Conservation (phyloP, 2,888 invertebrate genomes). For the Nephrotoma appendiculata region DNA sequence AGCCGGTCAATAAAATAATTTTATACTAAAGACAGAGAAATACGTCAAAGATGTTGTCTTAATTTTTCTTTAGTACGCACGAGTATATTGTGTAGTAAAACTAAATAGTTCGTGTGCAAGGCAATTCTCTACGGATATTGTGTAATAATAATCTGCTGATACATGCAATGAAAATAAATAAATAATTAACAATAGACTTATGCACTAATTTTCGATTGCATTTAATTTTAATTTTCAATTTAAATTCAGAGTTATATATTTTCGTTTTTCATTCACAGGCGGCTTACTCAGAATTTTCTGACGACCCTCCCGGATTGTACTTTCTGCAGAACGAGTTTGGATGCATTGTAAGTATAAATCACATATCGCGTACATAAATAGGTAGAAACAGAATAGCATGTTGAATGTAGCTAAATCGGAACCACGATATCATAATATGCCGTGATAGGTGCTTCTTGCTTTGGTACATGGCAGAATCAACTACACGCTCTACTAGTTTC, state of each 20-base stretch:
- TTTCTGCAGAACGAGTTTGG: constrained; percentile 32
- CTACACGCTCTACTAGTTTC: too few species aligned
- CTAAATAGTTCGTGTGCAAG: too few species aligned
- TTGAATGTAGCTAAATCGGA: too few species aligned
- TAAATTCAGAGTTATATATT: background rate
- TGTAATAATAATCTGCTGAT: background rate
- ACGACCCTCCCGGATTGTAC: constrained; percentile 27
- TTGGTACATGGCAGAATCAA: too few species aligned
- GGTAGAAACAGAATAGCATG: too few species aligned
- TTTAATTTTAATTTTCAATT: background rate
- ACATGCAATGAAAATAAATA: background rate
- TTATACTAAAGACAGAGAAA: background rate
- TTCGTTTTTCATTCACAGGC: constrained; percentile 23
- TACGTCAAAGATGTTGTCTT: background rate
- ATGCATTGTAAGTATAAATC: constrained; percentile 35
- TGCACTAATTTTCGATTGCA: background rate
- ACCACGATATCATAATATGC: too few species aligned
- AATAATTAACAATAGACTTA: background rate
- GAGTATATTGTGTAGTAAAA: background rate
- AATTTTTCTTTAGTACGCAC: background rate
- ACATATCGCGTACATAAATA: too few species aligned
- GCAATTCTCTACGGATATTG: background rate
- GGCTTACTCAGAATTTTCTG: constrained; percentile 35
- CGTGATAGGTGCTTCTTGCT: too few species aligned
- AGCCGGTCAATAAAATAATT: background rate